Percentiles rank a stretch among this genome's conserved stretches.
Evolutionary conservation across 2,797 vertebrate genomes (phyloP).

Genomic region (Sciaenops ocellatus): DNA sequence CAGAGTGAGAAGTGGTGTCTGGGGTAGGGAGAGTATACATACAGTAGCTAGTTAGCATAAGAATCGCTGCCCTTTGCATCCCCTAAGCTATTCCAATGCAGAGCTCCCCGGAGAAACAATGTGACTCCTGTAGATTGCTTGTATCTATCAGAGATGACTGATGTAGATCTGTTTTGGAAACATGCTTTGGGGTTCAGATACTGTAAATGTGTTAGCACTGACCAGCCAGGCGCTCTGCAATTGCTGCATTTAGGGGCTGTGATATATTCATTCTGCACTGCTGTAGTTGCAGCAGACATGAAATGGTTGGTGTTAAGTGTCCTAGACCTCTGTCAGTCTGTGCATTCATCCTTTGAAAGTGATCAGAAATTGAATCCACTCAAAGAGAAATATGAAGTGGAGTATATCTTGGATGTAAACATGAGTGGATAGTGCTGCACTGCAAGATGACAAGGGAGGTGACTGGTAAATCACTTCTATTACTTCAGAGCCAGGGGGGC

Average conservation of each 20-base stretch:
- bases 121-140: conserved; percentile 77
- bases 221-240: not conserved
- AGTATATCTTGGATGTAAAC: conserved; percentile 1
- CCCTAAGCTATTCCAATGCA: conserved; percentile 63
- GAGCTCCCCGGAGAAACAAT: conserved; percentile 67
- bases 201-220: conserved; percentile 22
- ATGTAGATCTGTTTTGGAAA: conserved; percentile 85
- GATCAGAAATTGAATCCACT: not conserved
- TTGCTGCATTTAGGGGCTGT: not conserved
- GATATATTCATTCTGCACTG: not conserved
- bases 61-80: conserved; percentile 66
- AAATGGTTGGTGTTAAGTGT: not conserved
- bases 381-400: not conserved
- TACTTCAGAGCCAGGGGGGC: conserved; percentile 35
- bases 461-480: conserved; percentile 49
- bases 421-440: conserved; percentile 1
- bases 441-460: conserved; percentile 20
- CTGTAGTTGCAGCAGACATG: not conserved
- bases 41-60: conserved; percentile 76
- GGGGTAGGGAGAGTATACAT: conserved; percentile 18
- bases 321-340: not conserved
- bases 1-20: conserved; percentile 34
- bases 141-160: conserved; percentile 84
- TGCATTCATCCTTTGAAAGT: too few relatives aligned
- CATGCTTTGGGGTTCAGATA: conserved; percentile 70